phyloP scores from a whole-genome alignment of 2,888 invertebrate genomes.

The Drosophila nr. perissopoda region DNA sequence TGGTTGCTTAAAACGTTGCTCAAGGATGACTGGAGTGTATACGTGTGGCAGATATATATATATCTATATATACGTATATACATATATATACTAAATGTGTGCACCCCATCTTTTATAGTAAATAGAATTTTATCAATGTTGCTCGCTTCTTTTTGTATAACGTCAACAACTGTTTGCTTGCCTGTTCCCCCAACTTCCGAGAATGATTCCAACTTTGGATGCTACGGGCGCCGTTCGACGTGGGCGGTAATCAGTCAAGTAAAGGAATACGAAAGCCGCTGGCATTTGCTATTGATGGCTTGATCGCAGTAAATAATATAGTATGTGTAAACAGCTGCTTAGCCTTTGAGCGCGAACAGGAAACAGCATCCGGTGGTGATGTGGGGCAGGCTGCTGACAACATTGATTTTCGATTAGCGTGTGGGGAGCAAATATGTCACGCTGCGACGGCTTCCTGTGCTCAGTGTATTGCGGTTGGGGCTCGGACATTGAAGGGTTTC shows the following conservation, averaged over 20 bases:
- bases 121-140: constrained; percentile 46
- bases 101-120: constrained; percentile 2
- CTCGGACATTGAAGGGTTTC: constrained; percentile 58
- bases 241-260: constrained; percentile 68
- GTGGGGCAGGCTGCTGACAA: constrained; percentile 42
- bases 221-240: background rate
- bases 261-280: constrained; percentile 54
- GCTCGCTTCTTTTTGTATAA: constrained; percentile 17
- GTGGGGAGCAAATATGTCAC: constrained; percentile 52
- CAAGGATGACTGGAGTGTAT: constrained; percentile 6
- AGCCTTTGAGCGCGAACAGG: constrained; percentile 55
- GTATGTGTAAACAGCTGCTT: constrained; percentile 65
- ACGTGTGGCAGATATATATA: background rate
- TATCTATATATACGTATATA: background rate
- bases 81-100: too few species aligned
- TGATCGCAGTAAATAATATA: constrained; percentile 71
- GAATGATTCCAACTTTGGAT: constrained; percentile 14
- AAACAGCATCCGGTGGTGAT: constrained; percentile 20
- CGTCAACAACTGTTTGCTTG: constrained; percentile 9
- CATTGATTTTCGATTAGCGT: constrained; percentile 78
- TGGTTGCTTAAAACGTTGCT: constrained; percentile 38
- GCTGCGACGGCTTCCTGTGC: constrained; percentile 25
- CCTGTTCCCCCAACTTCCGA: constrained; percentile 12
- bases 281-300: constrained; percentile 66
- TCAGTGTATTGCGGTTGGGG: constrained; percentile 9